These are phyloP conservation scores for Tinamus major DNA, from an alignment of 2,797 vertebrate genomes.

Conservation along the genomic window DNA sequence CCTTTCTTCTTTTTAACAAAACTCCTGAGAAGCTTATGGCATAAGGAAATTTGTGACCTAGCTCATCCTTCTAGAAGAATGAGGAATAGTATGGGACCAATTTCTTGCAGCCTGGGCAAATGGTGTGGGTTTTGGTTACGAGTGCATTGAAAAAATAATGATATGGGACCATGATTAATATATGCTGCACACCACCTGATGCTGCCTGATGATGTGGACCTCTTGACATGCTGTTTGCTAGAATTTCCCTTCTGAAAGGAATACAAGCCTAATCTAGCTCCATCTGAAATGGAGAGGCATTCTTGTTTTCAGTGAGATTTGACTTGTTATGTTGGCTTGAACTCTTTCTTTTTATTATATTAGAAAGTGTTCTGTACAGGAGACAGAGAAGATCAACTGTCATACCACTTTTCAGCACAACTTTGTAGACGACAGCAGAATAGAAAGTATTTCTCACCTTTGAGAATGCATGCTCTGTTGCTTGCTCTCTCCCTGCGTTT, in stretches of 20 bases:
- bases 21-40: not conserved
- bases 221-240: not conserved
- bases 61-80: not conserved
- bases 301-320: not conserved
- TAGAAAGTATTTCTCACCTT: not conserved
- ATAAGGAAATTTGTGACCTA: not conserved
- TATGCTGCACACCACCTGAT: accelerated
- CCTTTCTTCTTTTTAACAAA: not conserved
- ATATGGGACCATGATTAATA: not conserved
- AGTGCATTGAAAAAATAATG: not conserved
- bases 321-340: not conserved
- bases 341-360: not conserved
- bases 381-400: not conserved
- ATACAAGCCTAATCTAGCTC: not conserved
- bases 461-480: not conserved
- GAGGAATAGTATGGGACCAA: not conserved
- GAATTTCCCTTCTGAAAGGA: not conserved
- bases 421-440: not conserved
- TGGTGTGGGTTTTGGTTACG: not conserved
- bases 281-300: not conserved
- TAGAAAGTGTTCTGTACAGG: not conserved
- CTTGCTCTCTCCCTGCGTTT: not conserved
- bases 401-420: not conserved
- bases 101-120: not conserved
- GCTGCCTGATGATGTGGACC: not conserved